Percentiles rank a stretch among this genome's conserved stretches.
Conservation (phyloP, 2,797 vertebrate genomes). For the Acridotheres tristis region DNA sequence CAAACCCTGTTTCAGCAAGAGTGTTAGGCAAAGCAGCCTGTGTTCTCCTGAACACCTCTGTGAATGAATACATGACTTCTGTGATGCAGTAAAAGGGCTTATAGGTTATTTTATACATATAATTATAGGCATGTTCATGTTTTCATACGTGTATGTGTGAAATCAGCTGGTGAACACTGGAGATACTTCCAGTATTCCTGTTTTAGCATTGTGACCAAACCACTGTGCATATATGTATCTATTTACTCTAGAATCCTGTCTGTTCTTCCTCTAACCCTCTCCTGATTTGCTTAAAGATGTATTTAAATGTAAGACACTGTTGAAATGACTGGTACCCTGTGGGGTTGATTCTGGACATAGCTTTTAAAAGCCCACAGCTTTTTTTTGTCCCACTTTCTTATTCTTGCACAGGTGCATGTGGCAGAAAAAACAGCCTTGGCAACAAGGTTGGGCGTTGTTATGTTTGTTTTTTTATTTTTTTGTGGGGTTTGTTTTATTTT, state of each 20-base stretch:
- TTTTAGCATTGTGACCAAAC: neutral
- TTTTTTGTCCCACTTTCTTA: neutral
- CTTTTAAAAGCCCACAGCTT: neutral
- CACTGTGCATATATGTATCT: rapidly evolving
- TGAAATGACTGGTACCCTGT: neutral
- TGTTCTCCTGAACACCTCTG: neutral
- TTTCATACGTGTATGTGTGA: neutral
- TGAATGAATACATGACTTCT: neutral
- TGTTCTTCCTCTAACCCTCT: neutral
- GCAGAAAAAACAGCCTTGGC: neutral
- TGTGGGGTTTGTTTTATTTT: neutral
- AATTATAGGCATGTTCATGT: neutral
- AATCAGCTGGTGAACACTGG: neutral
- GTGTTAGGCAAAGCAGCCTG: neutral
- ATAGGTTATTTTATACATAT: neutral
- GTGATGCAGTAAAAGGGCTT: neutral
- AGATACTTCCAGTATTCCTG: neutral
- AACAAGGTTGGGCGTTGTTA: neutral
- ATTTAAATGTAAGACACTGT: neutral
- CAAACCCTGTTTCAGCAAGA: neutral
- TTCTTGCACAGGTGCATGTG: neutral
- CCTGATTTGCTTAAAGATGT: neutral
- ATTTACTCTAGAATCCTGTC: neutral
- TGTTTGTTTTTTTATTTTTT: neutral
- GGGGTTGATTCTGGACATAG: neutral